A percentile compares a stretch with the other conserved stretches of the same genome.
phyloP scores from a whole-genome alignment of 2,888 invertebrate genomes.

The Trissonchulus sp. region DNA sequence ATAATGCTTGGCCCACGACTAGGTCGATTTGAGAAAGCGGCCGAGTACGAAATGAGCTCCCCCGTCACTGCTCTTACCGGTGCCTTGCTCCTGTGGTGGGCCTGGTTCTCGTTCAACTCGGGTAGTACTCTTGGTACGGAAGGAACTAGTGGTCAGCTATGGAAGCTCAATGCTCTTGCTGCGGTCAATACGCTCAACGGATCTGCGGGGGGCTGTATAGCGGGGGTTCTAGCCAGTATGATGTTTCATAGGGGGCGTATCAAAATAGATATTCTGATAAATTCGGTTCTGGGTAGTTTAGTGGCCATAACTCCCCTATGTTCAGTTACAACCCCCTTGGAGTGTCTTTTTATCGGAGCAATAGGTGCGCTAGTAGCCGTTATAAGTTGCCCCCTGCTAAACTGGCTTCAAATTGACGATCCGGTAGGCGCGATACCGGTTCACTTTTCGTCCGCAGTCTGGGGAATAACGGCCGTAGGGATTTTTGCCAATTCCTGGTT shows the following conservation, averaged over 20 bases:
- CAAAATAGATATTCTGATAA: slow-evolving; percentile 77
- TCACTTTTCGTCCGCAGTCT: slow-evolving; percentile 19
- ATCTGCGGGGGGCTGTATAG: slow-evolving; percentile 78
- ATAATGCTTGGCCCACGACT: slow-evolving; percentile 28
- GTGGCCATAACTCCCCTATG: slow-evolving; percentile 14
- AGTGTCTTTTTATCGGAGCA: slow-evolving; percentile 4
- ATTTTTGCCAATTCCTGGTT: background rate
- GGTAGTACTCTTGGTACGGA: slow-evolving; percentile 20
- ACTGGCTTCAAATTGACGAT: slow-evolving; percentile 19
- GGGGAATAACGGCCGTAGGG: background rate
- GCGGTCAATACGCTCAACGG: slow-evolving; percentile 84
- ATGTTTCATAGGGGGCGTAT: slow-evolving; percentile 58
- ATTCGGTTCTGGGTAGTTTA: slow-evolving; percentile 63
- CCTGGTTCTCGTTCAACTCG: slow-evolving; percentile 22
- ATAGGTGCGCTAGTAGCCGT: background rate
- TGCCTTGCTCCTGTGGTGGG: slow-evolving; percentile 23
- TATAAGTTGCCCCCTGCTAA: background rate
- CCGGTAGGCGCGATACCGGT: slow-evolving; percentile 29
- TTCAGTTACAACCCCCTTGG: background rate
- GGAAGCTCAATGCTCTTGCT: slow-evolving; percentile 7
- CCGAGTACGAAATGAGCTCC: slow-evolving; percentile 16
- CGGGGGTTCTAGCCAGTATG: slow-evolving; percentile 56
- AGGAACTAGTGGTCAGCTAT: background rate
- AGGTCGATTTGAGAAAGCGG: slow-evolving; percentile 30
- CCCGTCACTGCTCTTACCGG: too few species aligned